Evolutionary conservation across 2,888 invertebrate genomes (phyloP).

Genomic region (Ectobius pallidus): DNA sequence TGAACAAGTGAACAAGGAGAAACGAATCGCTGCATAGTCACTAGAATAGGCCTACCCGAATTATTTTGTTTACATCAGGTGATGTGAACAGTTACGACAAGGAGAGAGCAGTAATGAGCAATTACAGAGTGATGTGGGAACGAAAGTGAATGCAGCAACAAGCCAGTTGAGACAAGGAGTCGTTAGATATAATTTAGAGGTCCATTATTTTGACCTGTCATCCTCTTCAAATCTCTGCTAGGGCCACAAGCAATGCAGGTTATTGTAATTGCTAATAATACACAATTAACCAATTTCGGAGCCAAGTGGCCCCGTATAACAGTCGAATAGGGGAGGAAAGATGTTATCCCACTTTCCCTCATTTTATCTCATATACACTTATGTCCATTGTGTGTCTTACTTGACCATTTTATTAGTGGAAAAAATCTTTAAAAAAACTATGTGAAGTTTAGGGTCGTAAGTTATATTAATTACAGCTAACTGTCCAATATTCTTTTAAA

Average conservation of each 20-base stretch:
- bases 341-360: conserved; percentile 6
- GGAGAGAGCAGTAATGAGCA: neutral
- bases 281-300: conserved; percentile 38
- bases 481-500: too few relatives aligned
- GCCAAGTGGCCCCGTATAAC: conserved; percentile 29
- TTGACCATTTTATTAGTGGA: too few relatives aligned
- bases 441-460: too few relatives aligned
- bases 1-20: too few relatives aligned
- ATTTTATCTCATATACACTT: conserved; percentile 8
- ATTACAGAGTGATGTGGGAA: conserved; percentile 7
- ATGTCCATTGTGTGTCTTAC: too few relatives aligned
- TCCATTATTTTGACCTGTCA: conserved; percentile 29
- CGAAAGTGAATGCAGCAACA: neutral
- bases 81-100: too few relatives aligned
- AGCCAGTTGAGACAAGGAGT: neutral
- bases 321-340: conserved; percentile 9
- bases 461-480: too few relatives aligned
- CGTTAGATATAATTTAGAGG: conserved; percentile 23
- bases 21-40: too few relatives aligned
- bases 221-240: conserved; percentile 20
- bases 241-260: conserved; percentile 6
- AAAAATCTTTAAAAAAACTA: too few relatives aligned
- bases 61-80: too few relatives aligned
- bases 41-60: too few relatives aligned
- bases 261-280: conserved; percentile 37